A percentile compares a stretch with the other conserved stretches of the same genome.
Conservation (phyloP, 2,113 vertebrate genomes). For the Centrocercus urophasianus region DNA sequence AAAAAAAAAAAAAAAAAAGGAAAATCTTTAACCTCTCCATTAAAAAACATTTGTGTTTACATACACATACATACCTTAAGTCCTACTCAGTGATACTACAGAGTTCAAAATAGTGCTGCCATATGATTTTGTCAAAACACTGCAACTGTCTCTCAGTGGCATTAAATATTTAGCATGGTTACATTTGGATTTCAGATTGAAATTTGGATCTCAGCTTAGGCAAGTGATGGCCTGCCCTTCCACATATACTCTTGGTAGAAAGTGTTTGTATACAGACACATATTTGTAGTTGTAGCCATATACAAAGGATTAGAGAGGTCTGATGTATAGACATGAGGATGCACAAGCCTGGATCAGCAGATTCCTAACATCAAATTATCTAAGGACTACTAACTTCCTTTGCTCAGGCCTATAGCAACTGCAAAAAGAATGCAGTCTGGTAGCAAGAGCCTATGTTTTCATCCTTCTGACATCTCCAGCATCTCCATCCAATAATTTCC, state of each 20-base stretch:
- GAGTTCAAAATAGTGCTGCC: neutral
- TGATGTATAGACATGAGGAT: neutral
- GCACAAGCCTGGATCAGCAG: neutral
- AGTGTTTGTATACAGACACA: neutral
- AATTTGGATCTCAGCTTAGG: neutral
- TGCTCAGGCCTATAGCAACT: neutral
- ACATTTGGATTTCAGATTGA: neutral
- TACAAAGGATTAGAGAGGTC: neutral
- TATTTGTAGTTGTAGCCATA: neutral
- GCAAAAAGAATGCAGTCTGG: neutral
- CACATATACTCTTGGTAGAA: neutral
- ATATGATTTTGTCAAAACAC: neutral
- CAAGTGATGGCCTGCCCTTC: neutral
- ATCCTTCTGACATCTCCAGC: neutral
- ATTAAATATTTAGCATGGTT: neutral
- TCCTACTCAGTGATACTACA: neutral
- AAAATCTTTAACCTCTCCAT: neutral
- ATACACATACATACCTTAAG: neutral
- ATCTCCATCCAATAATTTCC: neutral
- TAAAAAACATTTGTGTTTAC: neutral
- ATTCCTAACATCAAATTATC: neutral
- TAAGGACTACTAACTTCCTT: neutral
- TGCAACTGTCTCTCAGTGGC: neutral
- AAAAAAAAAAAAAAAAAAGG: neutral
- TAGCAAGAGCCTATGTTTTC: neutral